Base-by-base conservation (phyloP, 2,888 invertebrate genomes). In the Cerastoderma edule region DNA sequence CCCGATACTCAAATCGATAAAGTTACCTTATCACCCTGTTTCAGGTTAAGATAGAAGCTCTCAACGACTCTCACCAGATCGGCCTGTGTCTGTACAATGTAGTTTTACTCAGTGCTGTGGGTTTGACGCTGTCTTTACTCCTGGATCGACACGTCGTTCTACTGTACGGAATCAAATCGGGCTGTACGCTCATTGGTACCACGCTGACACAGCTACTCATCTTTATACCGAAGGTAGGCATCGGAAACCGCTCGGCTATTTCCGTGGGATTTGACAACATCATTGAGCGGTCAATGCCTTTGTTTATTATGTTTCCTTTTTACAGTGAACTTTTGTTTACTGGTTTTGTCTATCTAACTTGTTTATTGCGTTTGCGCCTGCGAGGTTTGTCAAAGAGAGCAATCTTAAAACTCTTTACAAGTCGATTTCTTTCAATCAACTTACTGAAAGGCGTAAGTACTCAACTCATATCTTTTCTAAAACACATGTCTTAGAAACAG, bases 71-170 rank as follows among this genome's bases (percentile, higher is more conserved):
- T 3, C 76, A 78, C 28, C 74, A 68, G 63, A 85, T 85, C 24
- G 85, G 85, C 24, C 27, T 85, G 28, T 78, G 80, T 44, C 69
- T 85, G 24, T 85, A 85, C 73, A 85, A 85, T 65, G 83, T 84
- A 24, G 75, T 84, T 0, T 57, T 84, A 13, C 68, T 85, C 10
- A 82, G 81, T 35, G 67, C 77, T 0, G 72, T 84, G 10, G 85
- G 81, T 0, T 73, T 85, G 39, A 77, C 82, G 2, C 68, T 83
- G 13, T 78, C 81, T 6, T 35, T 85, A 35, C 60, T 83, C 0
- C 67, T 85, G n/a, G 64, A 72, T 13, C 67, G 75, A 19, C 60
- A 82, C 16, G 75, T 79, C 19, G 65, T 76, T 28, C 33, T 81
- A n/a, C 53, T 74, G 50, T 83, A 78, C 68, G 80, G 79, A 27